A percentile compares a stretch with the other conserved stretches of the same genome.
These are phyloP conservation scores for Melanotaenia trifasciata DNA, from an alignment of 2,797 vertebrate genomes.

Conservation along the genomic window DNA sequence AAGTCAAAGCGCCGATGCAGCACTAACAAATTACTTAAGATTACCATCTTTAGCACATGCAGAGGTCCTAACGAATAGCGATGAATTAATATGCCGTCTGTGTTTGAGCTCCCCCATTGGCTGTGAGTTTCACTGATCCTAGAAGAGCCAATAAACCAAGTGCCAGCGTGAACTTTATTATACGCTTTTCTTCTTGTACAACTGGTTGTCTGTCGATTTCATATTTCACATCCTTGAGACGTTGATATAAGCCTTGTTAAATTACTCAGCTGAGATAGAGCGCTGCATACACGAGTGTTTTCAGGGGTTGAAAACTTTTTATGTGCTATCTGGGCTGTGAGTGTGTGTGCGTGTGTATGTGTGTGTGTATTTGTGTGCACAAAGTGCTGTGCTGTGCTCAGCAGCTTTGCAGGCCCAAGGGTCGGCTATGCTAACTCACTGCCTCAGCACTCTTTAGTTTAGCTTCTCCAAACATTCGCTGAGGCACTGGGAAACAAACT, in stretches of 20 bases:
- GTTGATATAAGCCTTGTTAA: conserved; percentile 83
- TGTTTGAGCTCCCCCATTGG: conserved; percentile 76
- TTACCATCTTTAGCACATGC: conserved; percentile 84
- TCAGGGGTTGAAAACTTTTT: conserved; percentile 81
- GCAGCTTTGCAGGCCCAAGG: conserved; percentile 83
- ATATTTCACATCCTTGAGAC: conserved; percentile 79
- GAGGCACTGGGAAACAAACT: conserved; percentile 78
- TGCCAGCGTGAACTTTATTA: conserved; percentile 79
- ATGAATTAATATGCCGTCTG: conserved; percentile 84
- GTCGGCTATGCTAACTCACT: conserved; percentile 82
- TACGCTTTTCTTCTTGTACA: conserved; percentile 77
- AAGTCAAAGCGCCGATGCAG: conserved; percentile 84
- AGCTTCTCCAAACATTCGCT: conserved; percentile 79
- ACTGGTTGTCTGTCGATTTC: conserved; percentile 79
- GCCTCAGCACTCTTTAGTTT: conserved; percentile 79
- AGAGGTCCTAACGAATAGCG: conserved; percentile 80
- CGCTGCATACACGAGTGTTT: conserved; percentile 76
- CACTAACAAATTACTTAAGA: conserved; percentile 84
- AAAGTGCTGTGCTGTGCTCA: conserved; percentile 82
- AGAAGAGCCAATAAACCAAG: conserved; percentile 76
- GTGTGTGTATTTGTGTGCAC: not conserved
- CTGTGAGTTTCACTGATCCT: conserved; percentile 76
- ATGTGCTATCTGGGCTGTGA: conserved; percentile 77
- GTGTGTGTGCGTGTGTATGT: conserved; percentile 29
- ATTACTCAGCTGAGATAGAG: conserved; percentile 81